Evolutionary conservation across 2,113 vertebrate genomes (phyloP), one percentile per base, ranked within the genome.

Genomic region (Caranx melampygus): DNA sequence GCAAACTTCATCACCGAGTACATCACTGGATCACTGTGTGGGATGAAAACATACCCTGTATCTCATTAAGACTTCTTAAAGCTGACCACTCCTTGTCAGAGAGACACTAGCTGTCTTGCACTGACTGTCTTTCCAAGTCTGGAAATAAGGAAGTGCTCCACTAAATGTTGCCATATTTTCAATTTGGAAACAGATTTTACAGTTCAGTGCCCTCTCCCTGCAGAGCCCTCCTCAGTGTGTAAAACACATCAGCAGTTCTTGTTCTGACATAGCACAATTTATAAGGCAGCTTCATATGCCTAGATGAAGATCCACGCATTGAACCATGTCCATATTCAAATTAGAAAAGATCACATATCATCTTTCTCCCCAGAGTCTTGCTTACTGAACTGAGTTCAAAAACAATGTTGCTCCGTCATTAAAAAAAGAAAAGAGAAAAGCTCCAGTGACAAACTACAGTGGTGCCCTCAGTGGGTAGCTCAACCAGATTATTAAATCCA

Each of bases 91-190:
- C 26, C 26, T 26, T 26, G 26, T 26, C 26, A 26, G 26, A 26
- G 26, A 26, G 26, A 26, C 26, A 26, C 26, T 26, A 26, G 26
- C 26, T 26, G 26, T 26, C 26, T 26, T 26, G 26, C 10, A 47
- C 18, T 57, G 4, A 47, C 58, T 34, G 44, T 8, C 18, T 26
- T 44, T 12, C 49, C 62, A 14, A 62, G 21, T 40, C 5, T 68
- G 10, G 21, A 59, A 52, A 83, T 54, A 42, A 72, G 58, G 72
- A 79, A 67, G 83, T n/a, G 70, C 60, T 74, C 65, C 72, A 76
- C 44, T 86, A 40, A 82, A 70, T 37, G 1, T 75, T 81, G 81
- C 70, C 79, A 85, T 16, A 62, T 79, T 73, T 76, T 37, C 47
- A 61, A 58, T 73, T 55, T 45, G 61, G 18, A 75, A 60, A 78